Evolutionary conservation across 2,888 invertebrate genomes (phyloP).

Genomic region (Drosophila ochracea): DNA sequence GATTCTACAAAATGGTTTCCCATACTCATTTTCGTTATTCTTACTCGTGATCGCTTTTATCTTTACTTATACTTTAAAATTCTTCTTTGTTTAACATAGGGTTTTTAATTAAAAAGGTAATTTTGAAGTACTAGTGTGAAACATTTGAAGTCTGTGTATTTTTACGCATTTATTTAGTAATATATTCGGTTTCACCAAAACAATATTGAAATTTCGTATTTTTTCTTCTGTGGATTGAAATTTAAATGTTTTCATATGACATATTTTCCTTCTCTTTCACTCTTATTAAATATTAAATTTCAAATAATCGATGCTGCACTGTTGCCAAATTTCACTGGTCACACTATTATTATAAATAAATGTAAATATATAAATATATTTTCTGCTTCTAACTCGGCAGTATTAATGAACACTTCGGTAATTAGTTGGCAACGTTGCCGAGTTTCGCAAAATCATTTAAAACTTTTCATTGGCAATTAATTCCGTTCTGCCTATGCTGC

Average conservation of each 20-base stretch:
- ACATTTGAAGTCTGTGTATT: not conserved
- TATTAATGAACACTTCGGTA: not conserved
- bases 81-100: not conserved
- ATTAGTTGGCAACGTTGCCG: not conserved
- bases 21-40: not conserved
- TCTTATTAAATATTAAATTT: not conserved
- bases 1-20: not conserved
- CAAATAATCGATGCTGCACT: conserved; percentile 9
- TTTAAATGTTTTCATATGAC: not conserved
- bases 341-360: not conserved
- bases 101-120: not conserved
- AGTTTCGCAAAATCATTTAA: not conserved
- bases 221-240: not conserved
- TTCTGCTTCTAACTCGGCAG: not conserved
- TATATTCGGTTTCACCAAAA: too few relatives aligned
- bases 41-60: not conserved
- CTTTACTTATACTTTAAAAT: not conserved
- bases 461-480: conserved; percentile 1
- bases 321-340: conserved; percentile 18
- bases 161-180: too few relatives aligned
- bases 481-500: not conserved
- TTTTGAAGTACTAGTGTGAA: not conserved
- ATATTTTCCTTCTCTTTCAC: not conserved
- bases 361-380: not conserved
- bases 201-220: not conserved